A percentile compares a stretch with the other conserved stretches of the same genome.
These are phyloP conservation scores for Atherix ibis DNA, from an alignment of 2,888 invertebrate genomes.

Conservation along the genomic window DNA sequence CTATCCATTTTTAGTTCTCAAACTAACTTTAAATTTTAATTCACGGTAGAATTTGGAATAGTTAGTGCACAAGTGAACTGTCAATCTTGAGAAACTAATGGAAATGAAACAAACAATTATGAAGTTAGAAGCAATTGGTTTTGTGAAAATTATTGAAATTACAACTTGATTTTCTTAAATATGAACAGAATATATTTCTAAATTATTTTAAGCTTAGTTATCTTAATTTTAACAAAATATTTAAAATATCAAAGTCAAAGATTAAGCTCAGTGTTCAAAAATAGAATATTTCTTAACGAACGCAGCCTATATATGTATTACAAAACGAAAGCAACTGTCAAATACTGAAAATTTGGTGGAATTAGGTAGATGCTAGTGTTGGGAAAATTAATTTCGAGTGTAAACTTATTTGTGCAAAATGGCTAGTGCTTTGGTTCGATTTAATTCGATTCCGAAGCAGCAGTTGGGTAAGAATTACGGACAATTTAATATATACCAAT, in stretches of 20 bases:
- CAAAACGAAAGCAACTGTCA: no score
- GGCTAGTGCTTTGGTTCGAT: conserved; percentile 8
- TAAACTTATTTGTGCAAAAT: no score
- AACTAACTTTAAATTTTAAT: background rate
- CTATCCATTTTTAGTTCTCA: conserved; percentile 7
- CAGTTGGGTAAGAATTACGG: conserved; percentile 8
- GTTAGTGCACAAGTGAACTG: background rate
- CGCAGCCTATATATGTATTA: no score
- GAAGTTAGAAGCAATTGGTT: background rate
- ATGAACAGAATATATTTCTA: no score
- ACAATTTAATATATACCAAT: no score
- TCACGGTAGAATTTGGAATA: background rate
- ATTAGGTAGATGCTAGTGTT: no score
- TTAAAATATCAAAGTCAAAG: background rate
- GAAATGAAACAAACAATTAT: background rate
- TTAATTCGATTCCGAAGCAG: conserved; percentile 6
- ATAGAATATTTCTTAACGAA: no score
- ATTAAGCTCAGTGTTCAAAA: no score
- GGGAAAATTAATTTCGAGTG: no score
- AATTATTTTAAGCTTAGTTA: background rate
- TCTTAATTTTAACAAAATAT: background rate
- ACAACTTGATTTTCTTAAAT: no score
- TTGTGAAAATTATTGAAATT: background rate
- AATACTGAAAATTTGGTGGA: no score
- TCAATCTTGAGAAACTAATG: background rate